phyloP scores from a whole-genome alignment of 2,888 invertebrate genomes.

The Drosophila quasianomalipes region DNA sequence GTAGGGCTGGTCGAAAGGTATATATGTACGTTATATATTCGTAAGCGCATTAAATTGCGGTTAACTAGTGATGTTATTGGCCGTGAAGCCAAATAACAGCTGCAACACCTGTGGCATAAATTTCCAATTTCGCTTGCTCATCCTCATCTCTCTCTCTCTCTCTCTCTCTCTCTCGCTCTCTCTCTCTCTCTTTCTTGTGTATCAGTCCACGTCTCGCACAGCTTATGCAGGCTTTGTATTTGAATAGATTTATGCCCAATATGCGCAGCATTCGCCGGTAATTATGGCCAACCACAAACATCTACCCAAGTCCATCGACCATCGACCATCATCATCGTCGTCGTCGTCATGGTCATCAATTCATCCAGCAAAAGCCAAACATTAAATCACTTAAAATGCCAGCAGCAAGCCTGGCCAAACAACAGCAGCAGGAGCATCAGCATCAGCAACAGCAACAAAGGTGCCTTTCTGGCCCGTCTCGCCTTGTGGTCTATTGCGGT shows the following conservation, averaged over 20 bases:
- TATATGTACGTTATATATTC: conserved; percentile 42
- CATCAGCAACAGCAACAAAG: conserved; percentile 8
- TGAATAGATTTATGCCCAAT: conserved; percentile 75
- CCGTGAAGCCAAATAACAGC: conserved; percentile 16
- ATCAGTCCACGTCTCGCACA: conserved; percentile 5
- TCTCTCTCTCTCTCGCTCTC: not conserved
- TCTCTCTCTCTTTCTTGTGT: not conserved
- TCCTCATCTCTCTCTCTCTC: not conserved
- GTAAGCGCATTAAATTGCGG: conserved; percentile 63
- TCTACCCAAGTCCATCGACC: not conserved
- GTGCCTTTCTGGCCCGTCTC: conserved; percentile 33
- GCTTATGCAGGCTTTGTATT: conserved; percentile 48
- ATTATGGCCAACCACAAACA: conserved; percentile 49
- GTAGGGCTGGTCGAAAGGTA: not conserved
- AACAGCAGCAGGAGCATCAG: conserved; percentile 15
- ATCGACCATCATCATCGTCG: not conserved
- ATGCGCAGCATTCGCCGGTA: conserved; percentile 66
- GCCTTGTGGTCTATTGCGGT: conserved; percentile 35
- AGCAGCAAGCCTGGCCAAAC: conserved; percentile 72
- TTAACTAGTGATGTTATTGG: conserved; percentile 40
- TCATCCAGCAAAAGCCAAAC: conserved; percentile 73
- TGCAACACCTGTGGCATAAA: conserved; percentile 74
- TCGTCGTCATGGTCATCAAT: conserved; percentile 45
- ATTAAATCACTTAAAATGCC: conserved; percentile 81
- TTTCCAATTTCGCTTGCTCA: conserved; percentile 16